Evolutionary conservation across 2,797 vertebrate species (phyloP), one percentile per base, ranked within the genome.

Genomic region (Acrossocheilus fasciatus): DNA sequence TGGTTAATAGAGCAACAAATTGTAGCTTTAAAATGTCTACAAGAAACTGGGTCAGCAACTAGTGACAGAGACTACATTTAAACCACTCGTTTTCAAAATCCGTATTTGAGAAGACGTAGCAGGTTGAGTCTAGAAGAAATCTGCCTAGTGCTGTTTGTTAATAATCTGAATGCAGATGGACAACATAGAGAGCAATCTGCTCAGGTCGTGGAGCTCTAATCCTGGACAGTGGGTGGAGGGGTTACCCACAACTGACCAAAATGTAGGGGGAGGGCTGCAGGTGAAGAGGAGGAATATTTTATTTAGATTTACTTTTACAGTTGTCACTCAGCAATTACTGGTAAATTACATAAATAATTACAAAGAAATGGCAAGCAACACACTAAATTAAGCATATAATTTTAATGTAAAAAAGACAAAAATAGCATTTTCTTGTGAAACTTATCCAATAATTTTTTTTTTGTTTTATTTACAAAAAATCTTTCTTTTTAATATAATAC

Each of bases 1-100:
- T 73, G 78, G 20, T 82, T 87, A 83, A 59, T 84, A 57, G 79
- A 87, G 77, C 73, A 89, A 86, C 81, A 90, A 87, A 89, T 74
- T 39, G 34, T n/a, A 23, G 78, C 47, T 82, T 81, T 17, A 30
- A 78, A 64, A 36, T 59, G 36, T 39, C 14, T 84, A 41, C 36
- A 68, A 59, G 54, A 87, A 89, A 85, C 30, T 64, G 86, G 87
- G 82, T 82, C 87, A 87, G 75, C 43, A 70, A 57, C 26, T 64
- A 73, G 36, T 8, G 4, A 18, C 18, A 34, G 17, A 64, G 18
- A 74, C 18, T 57, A 18, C 8, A 47, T 75, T 84, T n/a, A 70
- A 86, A 74, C 57, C 11, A 62, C 6, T 77, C n/a, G 9, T 41
- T 20, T 72, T 52, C 77, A 69, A 15, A 39, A 20, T 4, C 26